Conservation (phyloP, 2,888 invertebrate genomes). For the Troides oblongomaculatus region DNA sequence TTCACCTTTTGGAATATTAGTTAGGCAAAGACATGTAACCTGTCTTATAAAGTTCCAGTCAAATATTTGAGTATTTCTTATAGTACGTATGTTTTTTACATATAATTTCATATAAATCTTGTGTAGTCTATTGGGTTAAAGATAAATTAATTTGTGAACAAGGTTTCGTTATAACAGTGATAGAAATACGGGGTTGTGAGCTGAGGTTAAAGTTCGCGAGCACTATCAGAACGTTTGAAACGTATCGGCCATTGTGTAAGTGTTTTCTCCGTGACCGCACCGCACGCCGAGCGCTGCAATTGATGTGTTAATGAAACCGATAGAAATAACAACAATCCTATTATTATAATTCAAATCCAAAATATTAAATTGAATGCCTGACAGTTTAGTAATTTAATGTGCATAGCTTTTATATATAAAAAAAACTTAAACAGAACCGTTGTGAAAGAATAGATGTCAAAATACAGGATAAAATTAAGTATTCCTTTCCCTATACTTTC, state of each 20-base stretch:
- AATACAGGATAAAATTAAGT: no score
- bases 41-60: no score
- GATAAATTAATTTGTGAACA: neutral
- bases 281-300: constrained; percentile 23
- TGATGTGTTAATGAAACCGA: constrained; percentile 28
- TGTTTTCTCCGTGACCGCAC: constrained; percentile 41
- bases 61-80: no score
- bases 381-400: no score
- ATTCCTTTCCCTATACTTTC: no score
- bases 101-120: neutral
- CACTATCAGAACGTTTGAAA: constrained; percentile 37
- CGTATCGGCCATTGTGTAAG: constrained; percentile 37
- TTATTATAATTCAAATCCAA: neutral
- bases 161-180: constrained; percentile 21
- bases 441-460: no score
- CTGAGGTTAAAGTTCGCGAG: constrained; percentile 46
- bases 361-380: no score
- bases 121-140: neutral
- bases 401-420: no score
- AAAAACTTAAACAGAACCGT: no score
- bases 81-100: no score
- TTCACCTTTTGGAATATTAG: no score
- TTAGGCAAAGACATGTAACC: no score
- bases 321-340: constrained; percentile 5
- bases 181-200: constrained; percentile 24